Base-by-base conservation (phyloP, 2,113 vertebrate genomes). In the Podarcis cretensis region DNA sequence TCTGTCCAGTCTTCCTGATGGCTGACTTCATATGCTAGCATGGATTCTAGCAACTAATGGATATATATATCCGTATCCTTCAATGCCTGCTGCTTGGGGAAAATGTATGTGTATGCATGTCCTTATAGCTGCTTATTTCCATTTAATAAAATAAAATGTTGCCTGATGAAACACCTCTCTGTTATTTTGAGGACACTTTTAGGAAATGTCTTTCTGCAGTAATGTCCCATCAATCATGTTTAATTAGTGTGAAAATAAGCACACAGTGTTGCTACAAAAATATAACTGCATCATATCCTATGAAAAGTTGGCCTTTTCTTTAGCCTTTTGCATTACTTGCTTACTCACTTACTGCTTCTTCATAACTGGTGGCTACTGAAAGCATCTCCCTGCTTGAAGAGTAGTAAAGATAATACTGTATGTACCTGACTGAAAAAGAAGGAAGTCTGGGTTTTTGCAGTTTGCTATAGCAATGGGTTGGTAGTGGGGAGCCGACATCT, bases 11-110 rank as follows among this genome's bases (percentile, higher is more conserved):
- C 92, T 85, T 4, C 43, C 30, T 4, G n/a, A 32, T 40, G 32
- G 32, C 30, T 83, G 82, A 77, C 13, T 81, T 86, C n/a, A 8
- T 30, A 23, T 0, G 0, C 2, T 84, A 43, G 35, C 37, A 18
- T 5, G 40, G 63, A 84, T 63, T 1, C 37, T 84, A 59, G 43
- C 84, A 94, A 73, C 13, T 91, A 18, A 37, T 80, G 87, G 43
- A 90, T 48, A 43, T 54, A 54, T 54, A 54, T 54, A 54, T 54
- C 48, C 48, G 10, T 54, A 87, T 74, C n/a, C 32, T 40, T 86
- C 0, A 83, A 84, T 69, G 43, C 9, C 7, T 75, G 16, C 4
- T 87, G n/a, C 69, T 13, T 66, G 65, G 54, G 30, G 81, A 75
- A 75, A 40, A 27, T 40, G 27, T 75, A 40, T 57, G 54, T 30